Conservation (phyloP, 2,888 invertebrate genomes). For the Apodemia duryi region DNA sequence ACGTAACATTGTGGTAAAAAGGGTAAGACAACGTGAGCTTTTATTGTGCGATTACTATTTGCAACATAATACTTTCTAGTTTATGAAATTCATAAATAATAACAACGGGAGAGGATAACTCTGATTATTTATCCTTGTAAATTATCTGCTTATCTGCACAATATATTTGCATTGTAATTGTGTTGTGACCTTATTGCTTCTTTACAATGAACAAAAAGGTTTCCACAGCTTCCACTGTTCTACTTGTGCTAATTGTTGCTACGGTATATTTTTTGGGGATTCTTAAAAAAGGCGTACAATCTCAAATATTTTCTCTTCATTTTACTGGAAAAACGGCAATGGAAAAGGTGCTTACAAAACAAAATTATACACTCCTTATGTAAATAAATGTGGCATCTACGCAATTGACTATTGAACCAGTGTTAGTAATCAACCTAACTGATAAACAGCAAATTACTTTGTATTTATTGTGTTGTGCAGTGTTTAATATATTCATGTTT, state of each 20-base stretch:
- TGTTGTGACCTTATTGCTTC: slow-evolving; percentile 31
- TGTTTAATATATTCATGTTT: no score
- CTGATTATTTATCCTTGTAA: background rate
- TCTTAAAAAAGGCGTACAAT: background rate
- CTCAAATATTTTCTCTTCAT: background rate
- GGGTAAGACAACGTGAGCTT: slow-evolving; percentile 53
- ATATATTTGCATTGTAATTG: slow-evolving; percentile 16
- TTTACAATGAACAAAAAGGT: slow-evolving; percentile 25
- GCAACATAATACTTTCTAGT: background rate
- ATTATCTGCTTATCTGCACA: background rate
- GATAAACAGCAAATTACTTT: no score
- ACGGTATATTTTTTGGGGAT: background rate
- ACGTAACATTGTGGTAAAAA: slow-evolving; percentile 29
- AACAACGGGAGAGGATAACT: background rate
- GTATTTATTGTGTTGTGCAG: no score
- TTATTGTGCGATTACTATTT: slow-evolving; percentile 3
- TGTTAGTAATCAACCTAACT: background rate
- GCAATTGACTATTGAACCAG: background rate
- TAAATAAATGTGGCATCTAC: background rate
- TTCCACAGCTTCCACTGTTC: background rate
- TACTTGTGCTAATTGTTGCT: background rate
- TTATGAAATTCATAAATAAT: background rate
- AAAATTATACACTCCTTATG: background rate
- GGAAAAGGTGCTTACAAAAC: background rate
- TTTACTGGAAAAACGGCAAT: background rate